Evolutionary conservation across 2,113 vertebrate species (phyloP).

Genomic region (Corythornis cristatus): DNA sequence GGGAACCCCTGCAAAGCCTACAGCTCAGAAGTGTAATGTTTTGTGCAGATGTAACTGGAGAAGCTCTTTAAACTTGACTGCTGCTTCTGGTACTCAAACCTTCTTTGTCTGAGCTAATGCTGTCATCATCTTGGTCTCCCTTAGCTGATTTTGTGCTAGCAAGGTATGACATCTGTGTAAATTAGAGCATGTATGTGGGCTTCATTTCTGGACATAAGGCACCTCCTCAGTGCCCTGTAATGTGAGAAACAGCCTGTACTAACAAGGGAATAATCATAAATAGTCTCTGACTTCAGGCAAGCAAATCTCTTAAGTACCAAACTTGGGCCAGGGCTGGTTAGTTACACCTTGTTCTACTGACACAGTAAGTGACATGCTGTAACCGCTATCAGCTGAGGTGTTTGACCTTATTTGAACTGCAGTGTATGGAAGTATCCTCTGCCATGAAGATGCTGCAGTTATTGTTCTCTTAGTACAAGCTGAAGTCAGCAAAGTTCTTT

Average conservation of each 20-base stretch:
- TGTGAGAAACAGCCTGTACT: neutral
- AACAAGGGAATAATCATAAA: neutral
- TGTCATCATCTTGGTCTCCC: neutral
- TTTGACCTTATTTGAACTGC: neutral
- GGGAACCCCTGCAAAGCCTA: neutral
- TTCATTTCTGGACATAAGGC: neutral
- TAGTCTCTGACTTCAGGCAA: neutral
- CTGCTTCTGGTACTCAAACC: neutral
- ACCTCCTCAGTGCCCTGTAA: neutral
- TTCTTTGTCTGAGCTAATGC: neutral
- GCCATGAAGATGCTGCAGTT: neutral
- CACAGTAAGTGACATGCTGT: neutral
- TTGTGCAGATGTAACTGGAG: neutral
- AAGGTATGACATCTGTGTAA: neutral
- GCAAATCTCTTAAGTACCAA: neutral
- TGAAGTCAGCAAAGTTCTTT: neutral
- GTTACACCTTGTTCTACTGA: neutral
- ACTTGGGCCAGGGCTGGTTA: neutral
- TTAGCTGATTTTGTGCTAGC: neutral
- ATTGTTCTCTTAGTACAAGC: neutral
- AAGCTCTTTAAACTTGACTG: neutral
- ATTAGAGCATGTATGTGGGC: neutral
- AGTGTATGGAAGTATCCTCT: neutral
- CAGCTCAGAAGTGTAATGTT: neutral
- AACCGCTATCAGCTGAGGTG: neutral